Evolutionary conservation across 2,113 vertebrate genomes (phyloP).

Genomic region (Bufo gargarizans): DNA sequence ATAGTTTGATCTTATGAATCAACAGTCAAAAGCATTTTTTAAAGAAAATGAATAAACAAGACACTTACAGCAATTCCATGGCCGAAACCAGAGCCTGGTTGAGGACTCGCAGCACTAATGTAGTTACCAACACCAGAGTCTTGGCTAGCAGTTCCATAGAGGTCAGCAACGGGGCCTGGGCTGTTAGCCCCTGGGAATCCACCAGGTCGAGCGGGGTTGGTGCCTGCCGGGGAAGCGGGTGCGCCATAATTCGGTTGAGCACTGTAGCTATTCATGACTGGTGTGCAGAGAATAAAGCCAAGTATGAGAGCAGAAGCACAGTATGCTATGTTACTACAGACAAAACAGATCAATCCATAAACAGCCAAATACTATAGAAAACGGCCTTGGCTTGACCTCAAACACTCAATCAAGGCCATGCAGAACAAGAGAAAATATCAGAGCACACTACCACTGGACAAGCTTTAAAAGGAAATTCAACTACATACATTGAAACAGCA

Average conservation of each 20-base stretch:
- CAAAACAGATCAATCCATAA: conserved; percentile 67
- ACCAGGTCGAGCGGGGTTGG: conserved; percentile 92
- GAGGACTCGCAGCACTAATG: conserved; percentile 97
- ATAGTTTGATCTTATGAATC: background rate
- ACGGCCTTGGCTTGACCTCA: conserved; percentile 82
- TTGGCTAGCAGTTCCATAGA: conserved; percentile 92
- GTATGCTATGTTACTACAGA: conserved; percentile 79
- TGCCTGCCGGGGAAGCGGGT: conserved; percentile 87
- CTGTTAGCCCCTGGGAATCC: conserved; percentile 96
- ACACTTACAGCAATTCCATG: conserved; percentile 97
- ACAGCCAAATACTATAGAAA: conserved; percentile 79
- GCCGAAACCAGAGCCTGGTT: conserved; percentile 94
- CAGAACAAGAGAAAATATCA: conserved; percentile 80
- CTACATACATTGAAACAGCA: conserved; percentile 64
- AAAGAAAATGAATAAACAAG: conserved; percentile 5
- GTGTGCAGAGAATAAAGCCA: conserved; percentile 86
- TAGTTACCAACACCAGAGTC: conserved; percentile 98
- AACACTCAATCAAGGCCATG: conserved; percentile 86
- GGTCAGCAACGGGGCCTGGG: conserved; percentile 87
- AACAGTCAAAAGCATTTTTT: background rate
- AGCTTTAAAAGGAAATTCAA: conserved; percentile 76
- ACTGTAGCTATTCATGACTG: conserved; percentile 87
- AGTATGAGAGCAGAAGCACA: conserved; percentile 82
- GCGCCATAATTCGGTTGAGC: conserved; percentile 89
- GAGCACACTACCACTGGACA: conserved; percentile 80